Conservation (phyloP, 2,888 invertebrate genomes). For the Scaptomyza reducta region DNA sequence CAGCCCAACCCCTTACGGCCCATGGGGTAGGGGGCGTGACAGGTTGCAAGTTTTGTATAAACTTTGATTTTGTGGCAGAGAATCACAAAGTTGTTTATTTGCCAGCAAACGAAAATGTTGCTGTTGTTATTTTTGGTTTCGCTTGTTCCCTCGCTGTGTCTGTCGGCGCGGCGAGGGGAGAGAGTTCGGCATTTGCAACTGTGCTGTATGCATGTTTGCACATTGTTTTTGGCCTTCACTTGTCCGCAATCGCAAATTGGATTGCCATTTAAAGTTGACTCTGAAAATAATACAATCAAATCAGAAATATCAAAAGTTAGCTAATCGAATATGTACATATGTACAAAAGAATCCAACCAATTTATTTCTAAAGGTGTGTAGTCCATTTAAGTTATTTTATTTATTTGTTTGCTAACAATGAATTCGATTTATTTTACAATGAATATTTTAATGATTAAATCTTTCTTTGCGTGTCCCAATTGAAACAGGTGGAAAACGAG, state of each 20-base stretch:
- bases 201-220: conserved; percentile 8
- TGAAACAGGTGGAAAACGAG: no score
- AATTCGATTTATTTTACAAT: not conserved
- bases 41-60: conserved; percentile 34
- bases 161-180: not conserved
- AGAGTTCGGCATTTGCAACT: conserved; percentile 26
- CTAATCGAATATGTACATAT: conserved; percentile 3
- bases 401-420: not conserved
- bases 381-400: not conserved
- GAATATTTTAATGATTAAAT: no score
- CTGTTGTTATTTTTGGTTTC: conserved; percentile 12
- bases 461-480: no score
- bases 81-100: conserved; percentile 41
- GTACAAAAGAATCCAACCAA: not conserved
- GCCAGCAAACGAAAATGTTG: conserved; percentile 18
- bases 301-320: conserved; percentile 4
- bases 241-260: conserved; percentile 37
- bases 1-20: not conserved
- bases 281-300: conserved; percentile 20
- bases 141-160: conserved; percentile 7
- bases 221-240: conserved; percentile 30
- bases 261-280: conserved; percentile 32
- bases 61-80: conserved; percentile 36
- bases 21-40: not conserved
- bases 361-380: not conserved